Base-by-base conservation (phyloP, 2,888 invertebrate genomes). In the Epinotia bilunana region DNA sequence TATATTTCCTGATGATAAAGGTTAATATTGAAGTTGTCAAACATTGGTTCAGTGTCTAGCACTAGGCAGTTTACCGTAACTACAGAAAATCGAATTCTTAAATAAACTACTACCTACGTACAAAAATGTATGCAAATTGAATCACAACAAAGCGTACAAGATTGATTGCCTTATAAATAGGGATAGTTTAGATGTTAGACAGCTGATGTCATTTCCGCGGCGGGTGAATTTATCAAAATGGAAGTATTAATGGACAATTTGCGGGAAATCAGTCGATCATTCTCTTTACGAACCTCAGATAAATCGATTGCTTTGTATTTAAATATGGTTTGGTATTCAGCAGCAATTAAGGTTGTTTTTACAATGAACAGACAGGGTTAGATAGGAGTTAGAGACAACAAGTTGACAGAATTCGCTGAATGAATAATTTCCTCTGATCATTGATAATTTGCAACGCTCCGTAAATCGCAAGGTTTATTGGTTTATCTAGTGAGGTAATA, bases 381-480 rank as follows among this genome's bases (percentile, higher is more conserved):
- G 20, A 46, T 46, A n/a, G 43, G 69, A 69, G 23, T 23, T 60
- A 46, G 46, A 11, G n/a, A 28, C 16, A 69, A 16, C 46, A 46
- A 69, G 9, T 46, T 11, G 23, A 7, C 28, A 23, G 39, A n/a
- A 74, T 60, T 60, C 39, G 70, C 55, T 55, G 70, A 74, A 74
- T 74, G 74, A 74, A 74, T 74, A 74, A 74, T 74, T 71, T 71
- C 74, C 71, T 60, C 74, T 65, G 70, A 71, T 74, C 74, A 74
- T 74, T 74, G 74, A 74, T 60, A 74, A 74, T 74, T 74, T 74
- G 74, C 64, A 64, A 65, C 70, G 70, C 53, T 60, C 23, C 70
- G 70, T 74, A 70, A 70, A 60, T 60, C 64, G 63, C 23, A 20
- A 57, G 46, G 53, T 71, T 70, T 70, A 70, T 74, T 74, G 70